Evolutionary conservation across 1,140 invertebrate genomes (phyloP), one percentile per base, ranked within the genome.

Genomic region (Drosophila sp.): DNA sequence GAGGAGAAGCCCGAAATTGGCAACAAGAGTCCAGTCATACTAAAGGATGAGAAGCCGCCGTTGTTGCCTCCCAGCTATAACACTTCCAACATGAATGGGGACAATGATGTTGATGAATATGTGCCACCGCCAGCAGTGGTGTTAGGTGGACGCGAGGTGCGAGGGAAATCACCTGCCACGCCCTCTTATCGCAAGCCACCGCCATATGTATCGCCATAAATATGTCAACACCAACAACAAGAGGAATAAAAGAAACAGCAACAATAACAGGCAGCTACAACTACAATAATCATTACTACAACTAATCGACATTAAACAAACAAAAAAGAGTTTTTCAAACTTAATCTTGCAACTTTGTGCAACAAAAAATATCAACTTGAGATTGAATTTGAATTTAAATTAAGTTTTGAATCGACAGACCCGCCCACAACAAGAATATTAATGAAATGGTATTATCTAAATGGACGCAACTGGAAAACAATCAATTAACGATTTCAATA

Each of bases 1-100:
- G 97, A 98, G 76, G 97, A 98, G 83, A 96, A 97, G 87, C 96
- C 96, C 1, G 96, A 96, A 91, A 95, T 96, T 29, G 95, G 95
- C 27, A 97, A 97, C 79, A 98, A 98, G 92, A 95, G 95, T 38
- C 97, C 97, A 1, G 95, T 98, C 1, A 98, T 98, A 72, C 94
- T 98, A 92, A 97, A 97, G 75, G 97, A 98, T 75, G 97, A 98
- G 89, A 97, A 97, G 90, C 97, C 97, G 25, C 97, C 97, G 0
- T 92, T 97, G 61, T 93, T 95, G 36, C 95, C 95, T 7, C 95
- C 94, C 51, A 94, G 93, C 51, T 92, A 92, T 46, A 92, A 92
- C 50, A 91, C 89, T 11, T 90, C 87, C 38, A 92, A 91, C 36
- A 80, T 90, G 75, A 90, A 92, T 75, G 91, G 90, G 43, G 75